Conservation (phyloP, 2,888 invertebrate species). For the Steinernema hermaphroditum region DNA sequence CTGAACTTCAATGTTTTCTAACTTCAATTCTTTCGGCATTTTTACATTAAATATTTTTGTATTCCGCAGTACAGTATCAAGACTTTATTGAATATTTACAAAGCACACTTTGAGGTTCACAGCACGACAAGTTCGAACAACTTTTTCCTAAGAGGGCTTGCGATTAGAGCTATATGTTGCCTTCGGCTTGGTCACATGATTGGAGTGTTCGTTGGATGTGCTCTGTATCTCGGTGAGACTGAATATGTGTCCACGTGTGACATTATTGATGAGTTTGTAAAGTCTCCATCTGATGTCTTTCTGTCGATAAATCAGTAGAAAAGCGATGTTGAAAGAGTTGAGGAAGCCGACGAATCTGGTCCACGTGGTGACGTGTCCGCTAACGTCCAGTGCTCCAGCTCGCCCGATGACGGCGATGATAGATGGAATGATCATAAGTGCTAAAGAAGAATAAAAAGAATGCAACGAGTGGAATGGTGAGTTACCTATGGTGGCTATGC, state of each 20-base stretch:
- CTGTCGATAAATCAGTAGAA: slow-evolving; percentile 11
- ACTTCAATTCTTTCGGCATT: too few relatives aligned
- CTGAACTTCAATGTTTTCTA: too few relatives aligned
- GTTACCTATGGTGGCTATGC: slow-evolving; percentile 12
- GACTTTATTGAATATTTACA: too few relatives aligned
- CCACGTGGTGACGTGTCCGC: slow-evolving; percentile 21
- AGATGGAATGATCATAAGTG: background rate
- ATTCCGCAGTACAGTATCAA: too few relatives aligned
- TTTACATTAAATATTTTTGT: too few relatives aligned
- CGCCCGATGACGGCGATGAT: background rate
- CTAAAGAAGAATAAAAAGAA: background rate
- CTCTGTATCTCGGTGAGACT: background rate
- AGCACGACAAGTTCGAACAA: too few relatives aligned
- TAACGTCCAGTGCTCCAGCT: background rate
- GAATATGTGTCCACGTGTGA: background rate
- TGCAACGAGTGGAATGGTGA: background rate
- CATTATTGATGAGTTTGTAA: background rate
- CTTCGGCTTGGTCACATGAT: too few relatives aligned
- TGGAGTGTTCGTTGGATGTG: background rate
- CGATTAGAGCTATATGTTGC: too few relatives aligned
- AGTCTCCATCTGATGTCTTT: slow-evolving; percentile 10
- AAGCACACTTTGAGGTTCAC: too few relatives aligned
- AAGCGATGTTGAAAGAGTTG: slow-evolving; percentile 11
- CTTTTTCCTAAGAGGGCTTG: too few relatives aligned
- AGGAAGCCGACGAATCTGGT: slow-evolving; percentile 13